Evolutionary conservation across 37 sponge, comb jelly and placozoan species (phyloP).

Genomic region (Hexactinellida sp.): DNA sequence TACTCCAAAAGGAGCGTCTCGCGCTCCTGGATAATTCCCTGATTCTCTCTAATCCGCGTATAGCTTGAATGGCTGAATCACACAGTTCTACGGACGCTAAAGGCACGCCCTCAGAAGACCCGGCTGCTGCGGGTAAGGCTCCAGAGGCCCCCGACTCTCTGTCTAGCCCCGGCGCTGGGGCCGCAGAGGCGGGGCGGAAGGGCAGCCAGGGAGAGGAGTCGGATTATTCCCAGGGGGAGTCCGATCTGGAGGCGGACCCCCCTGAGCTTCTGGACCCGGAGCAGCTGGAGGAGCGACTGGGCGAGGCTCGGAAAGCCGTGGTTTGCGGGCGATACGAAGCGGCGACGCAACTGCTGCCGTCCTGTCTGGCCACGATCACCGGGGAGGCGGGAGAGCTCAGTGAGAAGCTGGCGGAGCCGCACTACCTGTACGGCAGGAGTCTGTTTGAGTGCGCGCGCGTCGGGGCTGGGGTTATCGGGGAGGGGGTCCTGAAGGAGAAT

Average conservation of each 20-base stretch:
- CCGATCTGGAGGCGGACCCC: neutral
- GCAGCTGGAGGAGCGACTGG: conserved; percentile 1
- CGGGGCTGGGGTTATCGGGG: neutral
- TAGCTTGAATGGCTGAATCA: neutral
- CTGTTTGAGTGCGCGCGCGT: neutral
- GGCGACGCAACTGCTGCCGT: neutral
- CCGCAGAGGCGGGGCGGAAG: neutral
- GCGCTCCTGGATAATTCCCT: no score
- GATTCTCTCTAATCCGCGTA: neutral
- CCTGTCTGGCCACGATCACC: neutral
- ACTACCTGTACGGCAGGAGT: neutral
- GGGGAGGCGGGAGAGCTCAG: neutral
- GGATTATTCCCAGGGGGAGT: neutral
- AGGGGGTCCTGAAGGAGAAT: neutral
- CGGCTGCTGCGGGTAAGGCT: neutral
- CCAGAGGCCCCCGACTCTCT: neutral
- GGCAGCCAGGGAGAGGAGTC: neutral
- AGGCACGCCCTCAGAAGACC: neutral
- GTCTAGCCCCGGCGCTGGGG: neutral
- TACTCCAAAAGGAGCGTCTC: no score
- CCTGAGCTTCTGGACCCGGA: neutral
- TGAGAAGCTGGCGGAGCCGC: neutral
- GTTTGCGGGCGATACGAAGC: neutral
- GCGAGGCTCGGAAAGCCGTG: neutral
- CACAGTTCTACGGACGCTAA: neutral